phyloP scores from a whole-genome alignment of 2,888 invertebrate species.

The Argyresthia goedartella region DNA sequence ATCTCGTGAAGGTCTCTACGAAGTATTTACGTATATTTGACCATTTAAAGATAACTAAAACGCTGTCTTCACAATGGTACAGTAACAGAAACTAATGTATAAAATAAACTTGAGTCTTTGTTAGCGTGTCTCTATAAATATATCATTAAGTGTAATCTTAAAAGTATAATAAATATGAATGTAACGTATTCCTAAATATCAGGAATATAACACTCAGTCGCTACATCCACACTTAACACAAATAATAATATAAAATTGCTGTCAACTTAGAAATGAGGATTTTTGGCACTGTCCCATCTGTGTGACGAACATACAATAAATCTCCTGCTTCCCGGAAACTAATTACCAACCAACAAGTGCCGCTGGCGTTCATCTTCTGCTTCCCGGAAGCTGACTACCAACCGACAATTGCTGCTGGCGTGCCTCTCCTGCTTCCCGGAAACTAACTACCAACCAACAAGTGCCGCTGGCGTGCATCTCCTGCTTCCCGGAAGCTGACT shows the following conservation, averaged over 20 bases:
- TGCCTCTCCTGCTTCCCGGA: slow-evolving; percentile 30
- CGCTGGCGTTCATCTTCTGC: too few species aligned
- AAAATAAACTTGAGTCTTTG: slow-evolving; percentile 54
- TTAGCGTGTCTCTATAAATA: slow-evolving; percentile 49
- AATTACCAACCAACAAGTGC: neutral
- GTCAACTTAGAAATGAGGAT: slow-evolving; percentile 58
- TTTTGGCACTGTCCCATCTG: slow-evolving; percentile 69
- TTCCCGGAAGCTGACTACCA: too few species aligned
- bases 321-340: slow-evolving; percentile 26
- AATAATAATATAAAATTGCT: slow-evolving; percentile 34
- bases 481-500: too few species aligned
- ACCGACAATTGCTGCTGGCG: too few species aligned
- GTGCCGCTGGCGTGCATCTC: neutral
- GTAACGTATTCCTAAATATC: slow-evolving; percentile 70
- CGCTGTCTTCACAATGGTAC: slow-evolving; percentile 44
- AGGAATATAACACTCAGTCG: slow-evolving; percentile 67
- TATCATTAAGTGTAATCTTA: slow-evolving; percentile 52
- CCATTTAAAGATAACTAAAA: slow-evolving; percentile 53
- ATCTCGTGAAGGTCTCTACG: slow-evolving; percentile 6
- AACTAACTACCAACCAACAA: neutral
- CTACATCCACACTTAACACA: slow-evolving; percentile 65
- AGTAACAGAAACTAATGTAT: slow-evolving; percentile 16
- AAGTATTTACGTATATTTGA: slow-evolving; percentile 9
- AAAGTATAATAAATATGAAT: slow-evolving; percentile 68
- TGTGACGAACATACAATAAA: slow-evolving; percentile 32